A percentile compares a stretch with the other conserved stretches of the same genome.
phyloP scores from a whole-genome alignment of 2,888 invertebrate genomes.

The Hedya salicella region DNA sequence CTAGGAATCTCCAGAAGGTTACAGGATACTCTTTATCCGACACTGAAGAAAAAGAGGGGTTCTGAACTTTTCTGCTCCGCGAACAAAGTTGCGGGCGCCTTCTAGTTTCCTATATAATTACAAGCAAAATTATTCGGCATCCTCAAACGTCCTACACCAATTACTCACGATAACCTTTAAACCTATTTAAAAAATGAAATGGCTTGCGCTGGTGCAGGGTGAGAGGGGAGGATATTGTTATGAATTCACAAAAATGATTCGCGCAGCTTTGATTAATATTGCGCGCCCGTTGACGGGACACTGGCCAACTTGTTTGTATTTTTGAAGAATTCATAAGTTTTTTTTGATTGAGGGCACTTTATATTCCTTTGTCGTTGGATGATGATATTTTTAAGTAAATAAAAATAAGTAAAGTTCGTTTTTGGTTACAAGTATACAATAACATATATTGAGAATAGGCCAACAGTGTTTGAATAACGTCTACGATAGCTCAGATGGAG shows the following conservation, averaged over 20 bases:
- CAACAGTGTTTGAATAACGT: too few species aligned
- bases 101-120: not conserved
- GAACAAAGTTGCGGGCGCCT: too few species aligned
- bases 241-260: constrained; percentile 32
- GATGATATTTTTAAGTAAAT: too few species aligned
- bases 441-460: too few species aligned
- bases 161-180: constrained; percentile 20
- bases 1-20: too few species aligned
- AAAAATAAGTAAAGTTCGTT: too few species aligned
- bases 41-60: too few species aligned
- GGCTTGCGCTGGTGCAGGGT: not conserved
- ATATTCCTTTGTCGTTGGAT: too few species aligned
- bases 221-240: constrained; percentile 20
- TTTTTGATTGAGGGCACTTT: not conserved
- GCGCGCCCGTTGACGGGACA: constrained; percentile 1
- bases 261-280: constrained; percentile 35
- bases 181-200: constrained; percentile 20
- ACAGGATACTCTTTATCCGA: too few species aligned
- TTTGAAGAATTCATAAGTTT: not conserved
- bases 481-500: too few species aligned
- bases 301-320: constrained; percentile 2
- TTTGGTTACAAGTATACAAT: too few species aligned
- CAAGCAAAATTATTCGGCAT: not conserved
- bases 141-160: not conserved
- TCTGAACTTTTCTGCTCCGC: too few species aligned